Percentiles rank a stretch among this genome's conserved stretches.
Evolutionary conservation across 1,140 invertebrate genomes (phyloP).

Genomic region (Macrobrachium rosenbergii): DNA sequence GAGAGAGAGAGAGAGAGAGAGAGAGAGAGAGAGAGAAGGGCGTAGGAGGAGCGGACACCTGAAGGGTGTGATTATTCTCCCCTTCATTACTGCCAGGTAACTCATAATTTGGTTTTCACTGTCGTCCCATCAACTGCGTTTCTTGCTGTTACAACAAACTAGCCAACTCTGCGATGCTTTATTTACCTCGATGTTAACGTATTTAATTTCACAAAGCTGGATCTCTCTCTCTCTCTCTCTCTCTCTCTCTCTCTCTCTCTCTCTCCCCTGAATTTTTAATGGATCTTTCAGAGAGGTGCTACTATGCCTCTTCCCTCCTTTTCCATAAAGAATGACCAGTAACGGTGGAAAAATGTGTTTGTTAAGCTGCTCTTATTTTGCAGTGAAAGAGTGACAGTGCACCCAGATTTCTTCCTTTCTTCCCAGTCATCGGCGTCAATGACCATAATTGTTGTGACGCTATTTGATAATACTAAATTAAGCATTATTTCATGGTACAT

Average conservation of each 20-base stretch:
- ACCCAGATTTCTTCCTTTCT: no score
- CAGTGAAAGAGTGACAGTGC: no score
- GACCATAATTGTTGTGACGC: no score
- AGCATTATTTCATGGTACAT: no score
- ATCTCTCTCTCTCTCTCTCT: neutral
- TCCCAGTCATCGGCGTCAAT: no score
- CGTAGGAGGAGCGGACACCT: slow-evolving; percentile 14
- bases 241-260: neutral
- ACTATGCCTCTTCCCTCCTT: no score
- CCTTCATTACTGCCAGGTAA: slow-evolving; percentile 14
- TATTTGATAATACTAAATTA: no score
- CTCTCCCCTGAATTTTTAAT: no score
- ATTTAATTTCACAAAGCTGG: neutral
- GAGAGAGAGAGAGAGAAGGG: slow-evolving; percentile 4
- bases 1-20: slow-evolving; percentile 11
- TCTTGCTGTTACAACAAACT: neutral
- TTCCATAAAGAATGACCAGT: no score
- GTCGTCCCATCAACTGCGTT: slow-evolving; percentile 4
- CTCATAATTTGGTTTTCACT: slow-evolving; percentile 41
- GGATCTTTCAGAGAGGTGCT: no score
- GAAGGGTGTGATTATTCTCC: slow-evolving; percentile 27
- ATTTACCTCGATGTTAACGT: neutral
- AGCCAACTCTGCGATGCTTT: neutral
- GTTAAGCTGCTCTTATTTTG: no score
- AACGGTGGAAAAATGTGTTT: no score